Evolutionary conservation across 2,797 vertebrate genomes (phyloP), one percentile per base, ranked within the genome.

Genomic region (Pteronotus mesoamericanus): DNA sequence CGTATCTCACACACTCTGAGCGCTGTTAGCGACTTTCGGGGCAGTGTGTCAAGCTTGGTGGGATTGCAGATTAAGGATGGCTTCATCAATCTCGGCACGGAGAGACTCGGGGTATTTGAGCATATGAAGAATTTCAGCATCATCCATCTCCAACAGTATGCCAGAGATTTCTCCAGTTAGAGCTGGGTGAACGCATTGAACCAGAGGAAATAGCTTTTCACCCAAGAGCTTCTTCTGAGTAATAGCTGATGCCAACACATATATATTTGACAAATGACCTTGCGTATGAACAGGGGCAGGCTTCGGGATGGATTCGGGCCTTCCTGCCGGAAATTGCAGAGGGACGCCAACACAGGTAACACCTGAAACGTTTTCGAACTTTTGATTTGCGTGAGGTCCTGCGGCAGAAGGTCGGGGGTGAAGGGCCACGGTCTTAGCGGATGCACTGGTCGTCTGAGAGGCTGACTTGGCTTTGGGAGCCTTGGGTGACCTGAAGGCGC

Each of bases 101-200:
- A 99, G 98, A 10, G 99, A 99, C 97, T 99, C 99, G 0, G 99
- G 99, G 89, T 99, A 99, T 98, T 99, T 99, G 0, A 99, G 99
- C 99, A 99, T 99, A 97, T 99, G 99, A 87, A 99, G 99, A 69
- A 99, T 98, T 98, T 99, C 99, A 0, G 99, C 99, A 98, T 99
- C 99, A 97, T 99, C 99, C 42, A 99, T 99, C 98, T 99, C 99
- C 98, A 82, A 44, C 11, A 96, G 99, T 89, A 99, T 34, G 84
- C 99, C 98, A 99, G 98, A 57, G 99, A 99, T 98, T 99, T 99
- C 98, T 99, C 57, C 12, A 22, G 16, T 34, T 7, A 32, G 26
- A 77, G 44, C 22, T 24, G 26, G 72, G 14, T 42, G 59, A 42
- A 66, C 53, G 6, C 59, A 78, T 24, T 66, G 59, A 53, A 66